Evolutionary conservation across 2,888 invertebrate genomes (phyloP), one percentile per base, ranked within the genome.

Genomic region (Drosophila vallismaia): DNA sequence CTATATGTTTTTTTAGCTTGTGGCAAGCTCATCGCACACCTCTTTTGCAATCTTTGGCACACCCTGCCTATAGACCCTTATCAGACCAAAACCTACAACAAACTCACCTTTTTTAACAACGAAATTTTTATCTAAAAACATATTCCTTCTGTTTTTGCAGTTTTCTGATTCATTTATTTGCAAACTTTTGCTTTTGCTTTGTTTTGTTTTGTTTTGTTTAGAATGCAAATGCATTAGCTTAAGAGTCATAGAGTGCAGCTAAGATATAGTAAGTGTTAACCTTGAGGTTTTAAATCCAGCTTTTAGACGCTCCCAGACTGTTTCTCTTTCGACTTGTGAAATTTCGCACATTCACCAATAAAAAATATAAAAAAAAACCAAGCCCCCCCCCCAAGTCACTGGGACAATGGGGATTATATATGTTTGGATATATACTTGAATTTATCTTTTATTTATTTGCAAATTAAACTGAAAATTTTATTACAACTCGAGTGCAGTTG

Each of bases 391-490:
- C 19, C 24, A 10, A 44, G 5, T 44, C 24, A 24, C 14, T 31
- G 79, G 82, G 53, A 75, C 82, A 85, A 40, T 62, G 68, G 67
- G 64, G 68, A 73, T 71, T 73, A 81, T 78, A 50, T 66, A 69
- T 59, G 73, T 63, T 40, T 75, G 66, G 57, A 75, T 80, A 56
- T 67, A 64, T 54, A 73, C 64, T 62, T 76, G 71, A 80, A 84
- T 84, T 81, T 78, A 78, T 8, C 69, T 76, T 70, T 71, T 51
- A 78, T 86, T 86, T 84, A 72, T 84, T 84, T 73, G 78, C 75
- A 68, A 74, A 77, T 74, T 68, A 69, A 55, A 58, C 67, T 67
- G 50, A 51, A 62, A 59, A 70, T 77, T 45, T 58, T 71, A 74
- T 71, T 70, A 68, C 79, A 62, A 40, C 45, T 38, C 14, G 69